Evolutionary conservation across 2,113 vertebrate species (phyloP), one percentile per base, ranked within the genome.

Genomic region (Colius striatus): DNA sequence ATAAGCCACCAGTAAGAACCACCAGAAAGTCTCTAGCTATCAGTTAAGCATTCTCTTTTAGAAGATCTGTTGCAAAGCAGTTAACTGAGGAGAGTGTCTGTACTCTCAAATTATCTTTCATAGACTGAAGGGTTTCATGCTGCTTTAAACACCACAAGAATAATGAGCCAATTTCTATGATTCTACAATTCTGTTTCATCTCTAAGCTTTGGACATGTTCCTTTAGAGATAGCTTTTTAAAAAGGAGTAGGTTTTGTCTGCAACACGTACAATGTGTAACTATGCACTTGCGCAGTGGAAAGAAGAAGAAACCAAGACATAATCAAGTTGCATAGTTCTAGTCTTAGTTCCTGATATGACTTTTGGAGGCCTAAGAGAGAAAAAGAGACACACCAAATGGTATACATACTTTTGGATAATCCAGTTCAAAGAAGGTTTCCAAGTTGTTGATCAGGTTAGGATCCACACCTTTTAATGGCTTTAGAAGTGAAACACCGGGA

Each of bases 381-480:
- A 41, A 77, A 27, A 20, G 5, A 54, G 13, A 66, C 4, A n/a
- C 9, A 68, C 7, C 30, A 48, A 84, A 22, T 16, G 51, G 8
- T 16, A 57, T 79, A 98, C 98, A 67, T 97, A 99, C 98, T 97
- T 98, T 99, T 27, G 98, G 99, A 97, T 99, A 99, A 97, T 99
- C 99, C 97, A 99, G 96, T 45, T 99, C 99, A 92, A 99, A 99
- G 94, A 99, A 99, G 1, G 99, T 99, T 98, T 99, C 99, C 61
- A 99, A 98, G 90, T 99, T 99, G 97, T 98, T 98, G 96, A 99
- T 99, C 41, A 99, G 98, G 92, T 99, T 99, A 13, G 99, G 98
- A 95, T 99, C 99, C 16, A 99, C 98, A 3, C 99, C 99, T 95
- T 99, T 99, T 80, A 99, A 96, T 0, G 99, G 99, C 90, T 99